phyloP scores from a whole-genome alignment of 2,888 invertebrate species.

The Ophion ellenae region DNA sequence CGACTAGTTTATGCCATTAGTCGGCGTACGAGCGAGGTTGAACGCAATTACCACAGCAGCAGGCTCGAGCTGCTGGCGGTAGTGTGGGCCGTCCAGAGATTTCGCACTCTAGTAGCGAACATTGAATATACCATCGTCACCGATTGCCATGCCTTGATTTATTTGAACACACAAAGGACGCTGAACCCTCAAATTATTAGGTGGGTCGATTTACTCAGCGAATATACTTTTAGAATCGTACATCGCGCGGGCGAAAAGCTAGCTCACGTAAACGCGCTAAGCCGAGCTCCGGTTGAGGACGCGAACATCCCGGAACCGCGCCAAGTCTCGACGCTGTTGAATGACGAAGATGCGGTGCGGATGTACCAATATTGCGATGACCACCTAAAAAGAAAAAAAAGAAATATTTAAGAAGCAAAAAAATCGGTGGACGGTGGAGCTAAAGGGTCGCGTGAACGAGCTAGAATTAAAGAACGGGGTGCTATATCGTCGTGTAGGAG shows the following conservation, averaged over 20 bases:
- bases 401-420: not conserved
- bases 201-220: conserved; percentile 15
- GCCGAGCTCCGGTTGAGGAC: conserved; percentile 56
- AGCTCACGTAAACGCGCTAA: conserved; percentile 66
- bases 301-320: not conserved
- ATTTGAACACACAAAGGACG: not conserved
- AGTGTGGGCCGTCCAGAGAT: conserved; percentile 1
- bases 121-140: not conserved
- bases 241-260: conserved; percentile 41
- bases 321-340: conserved; percentile 6
- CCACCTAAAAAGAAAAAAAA: not conserved
- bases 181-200: not conserved
- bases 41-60: conserved; percentile 70
- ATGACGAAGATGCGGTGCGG: conserved; percentile 7
- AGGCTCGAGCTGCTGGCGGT: conserved; percentile 48
- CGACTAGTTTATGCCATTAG: conserved; percentile 51
- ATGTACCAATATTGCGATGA: not conserved
- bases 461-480: not conserved
- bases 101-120: not conserved
- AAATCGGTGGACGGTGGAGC: not conserved
- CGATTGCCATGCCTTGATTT: not conserved
- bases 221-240: conserved; percentile 59
- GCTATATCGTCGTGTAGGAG: not conserved
- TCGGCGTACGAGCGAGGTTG: conserved; percentile 65
- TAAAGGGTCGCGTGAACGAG: not conserved